Conservation (phyloP, 2,888 invertebrate genomes). For the Punctoribates punctum region DNA sequence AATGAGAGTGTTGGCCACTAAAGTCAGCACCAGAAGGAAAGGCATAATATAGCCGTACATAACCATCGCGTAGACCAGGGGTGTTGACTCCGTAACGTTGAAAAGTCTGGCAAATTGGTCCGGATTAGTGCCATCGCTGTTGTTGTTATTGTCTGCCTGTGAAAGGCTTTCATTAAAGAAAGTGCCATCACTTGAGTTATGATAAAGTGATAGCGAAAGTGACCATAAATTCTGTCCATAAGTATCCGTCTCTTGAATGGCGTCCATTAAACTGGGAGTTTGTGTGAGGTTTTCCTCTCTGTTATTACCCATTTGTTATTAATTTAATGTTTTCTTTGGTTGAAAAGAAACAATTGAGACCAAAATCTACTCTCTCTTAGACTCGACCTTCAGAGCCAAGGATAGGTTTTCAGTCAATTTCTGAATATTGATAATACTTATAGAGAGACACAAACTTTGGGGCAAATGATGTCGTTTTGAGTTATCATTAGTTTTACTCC, state of each 20-base stretch:
- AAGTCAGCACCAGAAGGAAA: conserved; percentile 77
- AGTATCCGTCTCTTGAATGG: neutral
- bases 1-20: conserved; percentile 82
- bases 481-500: too few relatives aligned
- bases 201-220: conserved; percentile 22
- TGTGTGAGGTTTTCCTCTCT: neutral
- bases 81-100: conserved; percentile 51
- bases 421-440: too few relatives aligned
- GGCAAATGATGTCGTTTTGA: too few relatives aligned
- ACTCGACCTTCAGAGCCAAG: too few relatives aligned
- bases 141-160: neutral
- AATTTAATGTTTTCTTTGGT: neutral
- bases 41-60: conserved; percentile 77
- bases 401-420: too few relatives aligned
- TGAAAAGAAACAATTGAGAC: too few relatives aligned
- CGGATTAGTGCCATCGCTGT: neutral
- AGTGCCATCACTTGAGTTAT: conserved; percentile 2
- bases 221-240: conserved; percentile 30
- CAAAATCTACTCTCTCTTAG: too few relatives aligned
- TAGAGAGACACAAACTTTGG: too few relatives aligned
- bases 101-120: conserved; percentile 15
- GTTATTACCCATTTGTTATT: conserved; percentile 4
- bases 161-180: conserved; percentile 10
- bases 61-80: conserved; percentile 64
- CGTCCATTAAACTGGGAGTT: neutral